Evolutionary conservation across 2,113 vertebrate genomes (phyloP).

Genomic region (Tetrax tetrax): DNA sequence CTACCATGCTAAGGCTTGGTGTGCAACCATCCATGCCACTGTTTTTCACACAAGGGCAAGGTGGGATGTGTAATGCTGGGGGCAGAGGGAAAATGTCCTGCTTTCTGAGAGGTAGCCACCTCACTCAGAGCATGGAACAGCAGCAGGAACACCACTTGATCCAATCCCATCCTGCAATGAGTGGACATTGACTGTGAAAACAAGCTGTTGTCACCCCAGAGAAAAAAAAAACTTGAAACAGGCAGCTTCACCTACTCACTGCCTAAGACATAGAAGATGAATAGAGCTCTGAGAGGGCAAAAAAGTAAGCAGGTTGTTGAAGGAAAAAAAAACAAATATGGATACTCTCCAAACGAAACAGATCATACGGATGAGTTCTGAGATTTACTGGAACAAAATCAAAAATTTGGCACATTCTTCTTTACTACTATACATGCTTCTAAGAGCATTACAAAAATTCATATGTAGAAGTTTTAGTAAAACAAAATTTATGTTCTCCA

Average conservation of each 20-base stretch:
- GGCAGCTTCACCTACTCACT: background rate
- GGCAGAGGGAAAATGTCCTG: background rate
- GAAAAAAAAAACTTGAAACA: background rate
- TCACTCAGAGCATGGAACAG: background rate
- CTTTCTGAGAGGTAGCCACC: background rate
- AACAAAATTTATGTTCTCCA: background rate
- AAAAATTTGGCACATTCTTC: background rate
- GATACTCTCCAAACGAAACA: background rate
- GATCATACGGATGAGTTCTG: background rate
- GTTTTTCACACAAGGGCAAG: background rate
- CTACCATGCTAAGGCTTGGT: accelerated
- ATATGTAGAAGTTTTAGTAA: background rate
- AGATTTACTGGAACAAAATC: background rate
- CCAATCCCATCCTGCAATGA: background rate
- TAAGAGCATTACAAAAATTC: background rate
- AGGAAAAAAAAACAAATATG: background rate
- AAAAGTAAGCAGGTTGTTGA: background rate
- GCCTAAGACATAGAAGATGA: background rate
- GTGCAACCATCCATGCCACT: accelerated
- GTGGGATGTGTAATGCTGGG: background rate
- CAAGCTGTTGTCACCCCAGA: background rate
- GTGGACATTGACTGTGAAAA: background rate
- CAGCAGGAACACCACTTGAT: background rate
- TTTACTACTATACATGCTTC: background rate
- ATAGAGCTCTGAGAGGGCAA: background rate